Evolutionary conservation across 2,113 vertebrate genomes (phyloP).

Genomic region (Cygnus buccinator): DNA sequence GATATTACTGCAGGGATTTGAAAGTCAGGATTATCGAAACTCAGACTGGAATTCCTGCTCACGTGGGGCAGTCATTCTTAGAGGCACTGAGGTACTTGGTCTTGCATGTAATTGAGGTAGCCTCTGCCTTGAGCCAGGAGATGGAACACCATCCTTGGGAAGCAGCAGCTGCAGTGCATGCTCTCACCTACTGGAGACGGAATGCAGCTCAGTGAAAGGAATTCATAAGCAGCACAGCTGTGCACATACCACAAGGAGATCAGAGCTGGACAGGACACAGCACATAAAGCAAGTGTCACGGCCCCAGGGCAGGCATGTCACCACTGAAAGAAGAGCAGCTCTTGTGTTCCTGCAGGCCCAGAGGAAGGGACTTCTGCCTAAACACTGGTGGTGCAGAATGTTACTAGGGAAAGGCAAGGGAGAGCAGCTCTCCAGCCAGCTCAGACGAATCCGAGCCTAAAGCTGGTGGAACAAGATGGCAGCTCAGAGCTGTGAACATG

Average conservation of each 20-base stretch:
- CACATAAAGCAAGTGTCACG: background rate
- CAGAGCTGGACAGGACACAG: background rate
- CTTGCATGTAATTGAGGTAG: background rate
- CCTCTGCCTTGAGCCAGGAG: background rate
- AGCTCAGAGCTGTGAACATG: background rate
- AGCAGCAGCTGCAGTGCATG: background rate
- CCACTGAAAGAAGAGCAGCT: background rate
- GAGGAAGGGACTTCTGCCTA: background rate
- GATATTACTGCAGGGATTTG: background rate
- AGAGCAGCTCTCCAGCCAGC: background rate
- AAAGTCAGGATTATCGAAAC: background rate
- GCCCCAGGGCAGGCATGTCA: background rate
- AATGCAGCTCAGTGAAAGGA: background rate
- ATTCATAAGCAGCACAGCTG: background rate
- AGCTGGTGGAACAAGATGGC: too few relatives aligned
- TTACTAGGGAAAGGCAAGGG: background rate
- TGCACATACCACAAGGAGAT: too few relatives aligned
- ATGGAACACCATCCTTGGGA: too few relatives aligned
- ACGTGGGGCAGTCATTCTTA: too few relatives aligned
- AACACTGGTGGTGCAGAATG: background rate
- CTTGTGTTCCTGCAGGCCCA: background rate
- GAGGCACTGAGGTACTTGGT: background rate
- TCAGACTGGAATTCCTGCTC: background rate
- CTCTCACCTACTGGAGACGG: background rate
- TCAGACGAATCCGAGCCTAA: background rate